Conservation (phyloP, 1,140 invertebrate genomes). For the Ips typographus region DNA sequence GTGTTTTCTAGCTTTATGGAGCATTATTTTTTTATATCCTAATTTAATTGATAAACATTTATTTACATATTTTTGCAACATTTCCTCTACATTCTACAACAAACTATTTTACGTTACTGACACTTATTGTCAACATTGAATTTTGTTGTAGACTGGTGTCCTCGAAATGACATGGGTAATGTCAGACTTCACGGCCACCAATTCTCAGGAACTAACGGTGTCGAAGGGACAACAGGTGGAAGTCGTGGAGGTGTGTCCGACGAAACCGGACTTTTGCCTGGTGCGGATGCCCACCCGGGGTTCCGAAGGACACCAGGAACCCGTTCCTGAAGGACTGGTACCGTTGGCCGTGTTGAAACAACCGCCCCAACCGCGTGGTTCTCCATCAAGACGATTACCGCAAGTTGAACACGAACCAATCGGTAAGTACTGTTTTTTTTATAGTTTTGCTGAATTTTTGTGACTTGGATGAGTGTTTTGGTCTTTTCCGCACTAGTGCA, state of each 20-base stretch:
- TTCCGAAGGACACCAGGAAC: slow-evolving; percentile 59
- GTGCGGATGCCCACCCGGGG: slow-evolving; percentile 61
- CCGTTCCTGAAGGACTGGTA: slow-evolving; percentile 77
- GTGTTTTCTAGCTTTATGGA: too few relatives aligned
- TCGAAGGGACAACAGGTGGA: slow-evolving; percentile 90
- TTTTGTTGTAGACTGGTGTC: slow-evolving; percentile 61
- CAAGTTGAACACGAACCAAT: slow-evolving; percentile 47
- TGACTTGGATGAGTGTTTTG: too few relatives aligned
- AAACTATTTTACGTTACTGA: neutral
- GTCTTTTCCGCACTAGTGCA: too few relatives aligned
- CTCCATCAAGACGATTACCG: slow-evolving; percentile 58
- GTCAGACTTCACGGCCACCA: slow-evolving; percentile 73
- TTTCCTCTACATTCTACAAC: neutral
- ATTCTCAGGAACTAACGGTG: slow-evolving; percentile 74
- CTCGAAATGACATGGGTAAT: slow-evolving; percentile 87
- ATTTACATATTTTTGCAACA: too few relatives aligned
- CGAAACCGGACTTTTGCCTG: slow-evolving; percentile 64
- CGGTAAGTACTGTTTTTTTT: slow-evolving; percentile 7
- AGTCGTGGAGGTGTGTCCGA: slow-evolving; percentile 71
- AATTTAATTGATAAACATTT: too few relatives aligned
- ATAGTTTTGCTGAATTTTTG: neutral
- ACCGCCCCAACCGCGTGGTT: slow-evolving; percentile 64
- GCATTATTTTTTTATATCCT: too few relatives aligned
- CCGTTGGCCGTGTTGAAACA: slow-evolving; percentile 81
- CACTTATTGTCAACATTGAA: neutral